Conservation (phyloP, 2,113 vertebrate species). For the Engraulis encrasicolus region DNA sequence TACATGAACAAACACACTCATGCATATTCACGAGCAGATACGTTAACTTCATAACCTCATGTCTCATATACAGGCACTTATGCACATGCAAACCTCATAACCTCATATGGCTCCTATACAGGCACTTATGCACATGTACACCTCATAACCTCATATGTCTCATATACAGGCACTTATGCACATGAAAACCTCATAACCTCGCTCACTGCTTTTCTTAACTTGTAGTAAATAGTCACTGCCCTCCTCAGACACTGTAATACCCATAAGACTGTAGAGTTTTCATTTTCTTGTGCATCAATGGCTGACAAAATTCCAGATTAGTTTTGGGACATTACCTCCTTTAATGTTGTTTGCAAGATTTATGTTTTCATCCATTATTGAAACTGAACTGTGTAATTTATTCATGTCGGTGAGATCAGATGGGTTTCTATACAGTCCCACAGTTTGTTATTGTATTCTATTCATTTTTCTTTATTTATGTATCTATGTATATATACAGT, state of each 20-base stretch:
- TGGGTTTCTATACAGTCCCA: neutral
- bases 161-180: too few species aligned
- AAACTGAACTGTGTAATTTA: neutral
- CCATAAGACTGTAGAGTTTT: neutral
- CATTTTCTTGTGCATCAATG: too few species aligned
- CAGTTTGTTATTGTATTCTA: too few species aligned
- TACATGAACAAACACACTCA: too few species aligned
- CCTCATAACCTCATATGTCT: too few species aligned
- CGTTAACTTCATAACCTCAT: too few species aligned
- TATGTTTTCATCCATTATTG: constrained; percentile 12
- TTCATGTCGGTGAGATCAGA: neutral
- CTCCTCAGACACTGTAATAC: neutral
- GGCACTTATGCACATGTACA: too few species aligned
- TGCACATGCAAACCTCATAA: too few species aligned
- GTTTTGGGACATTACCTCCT: constrained; percentile 9
- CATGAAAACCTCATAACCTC: neutral
- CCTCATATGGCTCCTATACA: too few species aligned
- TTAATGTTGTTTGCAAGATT: neutral
- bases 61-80: too few species aligned
- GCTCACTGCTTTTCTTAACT: neutral
- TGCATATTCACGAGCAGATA: too few species aligned
- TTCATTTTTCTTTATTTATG: neutral
- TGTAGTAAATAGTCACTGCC: neutral
- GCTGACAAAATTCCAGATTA: neutral
- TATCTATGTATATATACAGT: too few species aligned